Evolutionary conservation across 2,113 vertebrate species (phyloP), one percentile per base, ranked within the genome.

Genomic region (Pica pica): DNA sequence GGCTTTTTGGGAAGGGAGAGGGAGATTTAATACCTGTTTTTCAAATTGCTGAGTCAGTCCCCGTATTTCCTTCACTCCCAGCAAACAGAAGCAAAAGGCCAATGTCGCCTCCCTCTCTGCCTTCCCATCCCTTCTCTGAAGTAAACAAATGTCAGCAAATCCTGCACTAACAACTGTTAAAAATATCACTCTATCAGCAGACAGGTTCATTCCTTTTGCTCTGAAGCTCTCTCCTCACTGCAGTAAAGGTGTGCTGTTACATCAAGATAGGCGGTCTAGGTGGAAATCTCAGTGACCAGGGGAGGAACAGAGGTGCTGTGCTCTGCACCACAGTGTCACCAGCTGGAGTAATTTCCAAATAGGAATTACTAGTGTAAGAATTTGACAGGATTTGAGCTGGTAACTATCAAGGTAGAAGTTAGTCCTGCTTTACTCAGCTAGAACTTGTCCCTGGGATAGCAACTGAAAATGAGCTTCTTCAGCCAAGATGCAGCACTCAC

Each of bases 71-170:
- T 91, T 83, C 63, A 26, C n/a, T 83, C 24, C 27, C 42, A 70
- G 63, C 47, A 69, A 90, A 67, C 6, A 52, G 39, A 89, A 90
- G 63, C 0, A 6, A 92, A 90, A 87, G 44, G 49, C 31, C 63
- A 77, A 35, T 2, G 12, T 37, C 6, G 16, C 42, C 30, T 93
- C 76, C 73, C 0, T 0, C 42, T 92, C 79, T 88, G 46, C 59
- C 37, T 90, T 55, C 59, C 76, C 35, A 42, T 28, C 44, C 49
- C 42, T 89, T 55, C 35, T 59, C 79, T 42, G 67, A 83, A 69
- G 81, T 76, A 96, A 95, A 95, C 61, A 94, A 87, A 87, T 65
- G 65, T 93, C 95, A 97, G 93, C 92, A 95, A 95, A 85, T 93
- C n/a, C 71, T 88, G 41, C 50, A 35, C 67, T 80, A 93, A 73